Evolutionary conservation across 2,113 vertebrate genomes (phyloP).

Genomic region (Erythrolamprus reginae): DNA sequence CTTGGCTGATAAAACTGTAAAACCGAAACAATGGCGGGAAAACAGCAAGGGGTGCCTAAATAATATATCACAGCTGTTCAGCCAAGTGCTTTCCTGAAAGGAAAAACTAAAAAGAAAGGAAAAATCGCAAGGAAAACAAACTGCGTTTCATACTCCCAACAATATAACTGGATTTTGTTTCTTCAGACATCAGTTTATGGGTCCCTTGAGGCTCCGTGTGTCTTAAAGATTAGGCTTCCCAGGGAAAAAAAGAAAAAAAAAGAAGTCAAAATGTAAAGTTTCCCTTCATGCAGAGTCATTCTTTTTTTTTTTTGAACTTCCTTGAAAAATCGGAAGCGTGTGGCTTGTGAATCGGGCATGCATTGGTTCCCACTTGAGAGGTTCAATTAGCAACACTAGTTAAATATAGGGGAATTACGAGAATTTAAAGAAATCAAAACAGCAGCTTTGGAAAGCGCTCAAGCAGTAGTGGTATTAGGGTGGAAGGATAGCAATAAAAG

Average conservation of each 20-base stretch:
- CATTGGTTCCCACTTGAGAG: conserved; percentile 54
- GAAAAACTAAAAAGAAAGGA: conserved; percentile 37
- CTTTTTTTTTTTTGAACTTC: conserved; percentile 40
- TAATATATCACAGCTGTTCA: conserved; percentile 66
- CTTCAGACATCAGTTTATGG: conserved; percentile 60
- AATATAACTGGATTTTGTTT: conserved; percentile 65
- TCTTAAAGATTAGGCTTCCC: conserved; percentile 73
- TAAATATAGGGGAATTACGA: no score
- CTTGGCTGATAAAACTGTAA: conserved; percentile 57
- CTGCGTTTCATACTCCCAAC: conserved; percentile 55
- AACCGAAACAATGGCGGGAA: conserved; percentile 77
- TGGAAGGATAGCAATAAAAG: no score
- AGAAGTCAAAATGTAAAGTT: conserved; percentile 51
- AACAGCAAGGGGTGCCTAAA: conserved; percentile 63
- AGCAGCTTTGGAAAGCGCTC: no score
- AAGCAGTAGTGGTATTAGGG: no score
- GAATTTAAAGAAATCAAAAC: no score
- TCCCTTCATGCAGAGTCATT: conserved; percentile 61
- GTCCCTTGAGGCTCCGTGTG: conserved; percentile 65
- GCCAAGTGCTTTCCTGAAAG: conserved; percentile 75
- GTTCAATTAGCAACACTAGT: no score
- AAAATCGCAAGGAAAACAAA: conserved; percentile 73
- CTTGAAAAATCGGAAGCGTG: conserved; percentile 21
- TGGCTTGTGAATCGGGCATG: conserved; percentile 51
- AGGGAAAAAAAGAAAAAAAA: conserved; percentile 47